These are phyloP conservation scores for Forbesichthys agassizii DNA, from an alignment of 2,113 vertebrate species.

Conservation along the genomic window DNA sequence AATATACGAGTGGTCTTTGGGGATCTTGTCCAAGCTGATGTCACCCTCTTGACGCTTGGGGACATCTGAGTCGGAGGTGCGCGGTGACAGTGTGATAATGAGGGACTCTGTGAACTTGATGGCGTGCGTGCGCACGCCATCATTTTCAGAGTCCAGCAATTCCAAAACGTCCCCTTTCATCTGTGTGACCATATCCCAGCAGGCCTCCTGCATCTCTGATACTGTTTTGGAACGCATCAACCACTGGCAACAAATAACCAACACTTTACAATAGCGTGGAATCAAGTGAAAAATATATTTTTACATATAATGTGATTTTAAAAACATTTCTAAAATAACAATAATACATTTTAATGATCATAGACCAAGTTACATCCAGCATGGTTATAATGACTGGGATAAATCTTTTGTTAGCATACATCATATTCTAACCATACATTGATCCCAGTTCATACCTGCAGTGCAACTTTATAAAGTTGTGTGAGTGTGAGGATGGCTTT, in stretches of 20 bases:
- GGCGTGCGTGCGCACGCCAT: conserved; percentile 91
- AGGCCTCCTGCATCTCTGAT: conserved; percentile 89
- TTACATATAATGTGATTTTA: background rate
- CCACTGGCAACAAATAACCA: conserved; percentile 76
- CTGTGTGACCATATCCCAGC: conserved; percentile 91
- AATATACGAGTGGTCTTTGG: conserved; percentile 88
- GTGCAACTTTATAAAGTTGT: conserved; percentile 90
- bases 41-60: conserved; percentile 88
- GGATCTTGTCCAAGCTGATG: conserved; percentile 90
- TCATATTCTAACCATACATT: too few species aligned
- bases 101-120: conserved; percentile 95
- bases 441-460: conserved; percentile 78
- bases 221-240: conserved; percentile 83
- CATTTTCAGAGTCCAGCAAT: conserved; percentile 91
- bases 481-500: conserved; percentile 93
- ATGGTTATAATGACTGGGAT: too few species aligned
- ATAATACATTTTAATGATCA: background rate
- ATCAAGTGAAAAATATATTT: background rate
- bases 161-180: conserved; percentile 90
- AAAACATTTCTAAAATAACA: background rate
- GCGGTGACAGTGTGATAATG: conserved; percentile 87
- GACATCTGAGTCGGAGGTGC: conserved; percentile 84
- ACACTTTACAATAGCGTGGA: background rate
- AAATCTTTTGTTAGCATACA: too few species aligned
- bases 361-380: too few species aligned